phyloP scores from a whole-genome alignment of 2,797 vertebrate genomes.

The Kryptolebias ocellatus region DNA sequence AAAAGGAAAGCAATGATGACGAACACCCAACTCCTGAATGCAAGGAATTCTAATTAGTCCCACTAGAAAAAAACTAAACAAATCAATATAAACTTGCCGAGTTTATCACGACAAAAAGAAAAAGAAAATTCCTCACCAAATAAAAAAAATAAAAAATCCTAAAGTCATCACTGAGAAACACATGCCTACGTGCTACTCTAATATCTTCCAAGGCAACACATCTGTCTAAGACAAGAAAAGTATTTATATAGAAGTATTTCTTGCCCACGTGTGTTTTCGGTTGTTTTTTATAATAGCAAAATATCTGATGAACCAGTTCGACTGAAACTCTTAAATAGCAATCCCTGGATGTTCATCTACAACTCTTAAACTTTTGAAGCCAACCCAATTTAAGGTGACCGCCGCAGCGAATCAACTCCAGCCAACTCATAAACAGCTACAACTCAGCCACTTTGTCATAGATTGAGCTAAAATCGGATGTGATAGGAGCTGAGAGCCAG shows the following conservation, averaged over 20 bases:
- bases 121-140: constrained; percentile 28
- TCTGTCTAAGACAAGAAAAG: not conserved
- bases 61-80: constrained; percentile 33
- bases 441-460: too few species aligned
- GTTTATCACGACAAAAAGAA: constrained; percentile 26
- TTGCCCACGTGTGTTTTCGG: too few species aligned
- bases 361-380: too few species aligned
- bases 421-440: too few species aligned
- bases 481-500: too few species aligned
- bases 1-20: constrained; percentile 16
- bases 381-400: too few species aligned
- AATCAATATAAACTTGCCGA: constrained; percentile 48
- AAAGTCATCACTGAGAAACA: constrained; percentile 5
- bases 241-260: not conserved
- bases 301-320: too few species aligned
- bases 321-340: too few species aligned
- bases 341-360: too few species aligned
- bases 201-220: not conserved
- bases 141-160: not conserved
- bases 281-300: too few species aligned
- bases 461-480: too few species aligned
- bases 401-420: too few species aligned
- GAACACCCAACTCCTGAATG: constrained; percentile 4
- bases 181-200: not conserved
- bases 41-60: constrained; percentile 41